phyloP scores from a whole-genome alignment of 2,797 vertebrate genomes.

The Malurus splendens region DNA sequence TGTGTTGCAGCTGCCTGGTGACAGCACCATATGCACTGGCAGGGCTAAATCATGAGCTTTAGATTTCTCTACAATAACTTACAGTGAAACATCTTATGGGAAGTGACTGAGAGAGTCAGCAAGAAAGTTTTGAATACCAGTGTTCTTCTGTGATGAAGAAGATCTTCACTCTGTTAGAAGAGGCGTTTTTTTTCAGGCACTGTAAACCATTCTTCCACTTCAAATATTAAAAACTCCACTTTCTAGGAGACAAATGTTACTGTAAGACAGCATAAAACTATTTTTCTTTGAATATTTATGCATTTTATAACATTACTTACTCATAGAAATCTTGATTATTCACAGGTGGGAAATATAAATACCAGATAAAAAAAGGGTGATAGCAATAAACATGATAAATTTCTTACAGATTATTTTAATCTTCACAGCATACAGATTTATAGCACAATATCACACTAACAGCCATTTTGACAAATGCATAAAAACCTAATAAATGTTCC shows the following conservation, averaged over 20 bases:
- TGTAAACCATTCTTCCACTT: background rate
- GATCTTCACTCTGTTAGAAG: background rate
- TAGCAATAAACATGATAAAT: background rate
- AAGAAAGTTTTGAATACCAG: background rate
- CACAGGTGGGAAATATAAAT: background rate
- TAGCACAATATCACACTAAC: background rate
- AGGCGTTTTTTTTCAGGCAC: background rate
- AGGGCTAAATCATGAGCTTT: background rate
- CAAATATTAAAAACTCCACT: background rate
- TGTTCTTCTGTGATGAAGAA: background rate
- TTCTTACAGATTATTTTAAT: background rate
- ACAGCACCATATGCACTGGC: background rate
- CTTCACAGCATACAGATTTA: background rate
- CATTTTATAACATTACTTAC: background rate
- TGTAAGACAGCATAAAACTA: background rate
- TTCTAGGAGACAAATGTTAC: background rate
- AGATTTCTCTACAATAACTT: background rate
- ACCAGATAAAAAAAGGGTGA: background rate
- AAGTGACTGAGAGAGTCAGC: background rate
- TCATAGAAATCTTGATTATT: background rate
- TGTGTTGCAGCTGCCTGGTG: background rate
- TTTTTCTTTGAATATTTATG: background rate
- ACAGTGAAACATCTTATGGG: background rate
- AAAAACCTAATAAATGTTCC: background rate
- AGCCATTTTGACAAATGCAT: background rate